Base-by-base conservation (phyloP, 2,888 invertebrate genomes). In the Agrochola macilenta region DNA sequence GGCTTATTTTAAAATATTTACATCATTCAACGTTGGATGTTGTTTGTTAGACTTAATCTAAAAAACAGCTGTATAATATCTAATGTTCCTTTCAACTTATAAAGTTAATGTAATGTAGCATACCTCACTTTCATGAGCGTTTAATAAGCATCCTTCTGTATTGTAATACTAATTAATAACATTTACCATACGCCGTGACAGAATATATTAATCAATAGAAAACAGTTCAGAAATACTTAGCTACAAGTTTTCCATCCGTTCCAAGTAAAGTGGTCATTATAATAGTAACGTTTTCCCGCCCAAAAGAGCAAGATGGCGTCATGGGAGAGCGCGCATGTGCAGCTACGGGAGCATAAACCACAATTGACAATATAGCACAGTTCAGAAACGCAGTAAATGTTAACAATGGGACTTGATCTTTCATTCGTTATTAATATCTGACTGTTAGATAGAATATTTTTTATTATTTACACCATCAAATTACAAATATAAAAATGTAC, bases 321-420 rank as follows among this genome's bases (percentile, higher is more conserved):
- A 96, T 96, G 96, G 96, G 96, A 96, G 96, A 96, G 88, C 83
- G 94, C 91, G 92, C 92, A 82, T 85, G 88, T 87, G 85, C 76
- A 76, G 82, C 85, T 92, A 94, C 88, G 93, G 93, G 88, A 94
- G 89, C 96, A 96, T 96, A 96, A 94, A 95, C 94, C 96, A 96
- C 96, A 90, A 90, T 87, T 82, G 86, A 89, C 89, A 91, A 90
- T 92, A 92, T 90, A 79, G 77, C 74, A 88, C 86, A 14, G 46
- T 43, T 43, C 12, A 85, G 84, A 83, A 83, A 87, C 86, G 79
- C 84, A 82, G 81, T 86, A 76, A 83, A 83, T 84, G 74, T 75
- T 80, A 75, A 85, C 73, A 70, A 84, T 77, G 63, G 14, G 71
- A 69, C 61, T 78, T 80, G 58, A 30, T 30, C 30, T 30, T 30